A percentile compares a stretch with the other conserved stretches of the same genome.
These are phyloP conservation scores for Trichoplusia ni DNA, from an alignment of 1,140 invertebrate genomes.

Conservation along the genomic window DNA sequence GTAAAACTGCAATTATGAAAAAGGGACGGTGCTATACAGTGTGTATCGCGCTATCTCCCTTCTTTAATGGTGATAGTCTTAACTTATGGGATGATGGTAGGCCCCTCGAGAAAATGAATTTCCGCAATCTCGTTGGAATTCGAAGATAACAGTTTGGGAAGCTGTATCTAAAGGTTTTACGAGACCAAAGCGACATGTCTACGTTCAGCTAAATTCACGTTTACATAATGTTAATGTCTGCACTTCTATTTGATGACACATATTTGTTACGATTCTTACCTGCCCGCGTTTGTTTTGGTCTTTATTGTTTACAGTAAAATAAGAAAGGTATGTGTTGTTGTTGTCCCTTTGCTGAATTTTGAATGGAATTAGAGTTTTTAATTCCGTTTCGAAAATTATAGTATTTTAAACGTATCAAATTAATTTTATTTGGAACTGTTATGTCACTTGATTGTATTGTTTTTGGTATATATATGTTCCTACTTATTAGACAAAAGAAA, in stretches of 20 bases:
- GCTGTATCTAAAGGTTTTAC: slow-evolving; percentile 1
- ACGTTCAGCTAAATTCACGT: background rate
- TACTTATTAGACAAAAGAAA: too few species aligned
- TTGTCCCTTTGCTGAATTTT: too few species aligned
- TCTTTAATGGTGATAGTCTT: too few species aligned
- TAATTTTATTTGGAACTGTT: too few species aligned
- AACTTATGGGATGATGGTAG: background rate
- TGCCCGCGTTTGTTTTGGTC: background rate
- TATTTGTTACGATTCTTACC: background rate
- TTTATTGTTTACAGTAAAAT: background rate
- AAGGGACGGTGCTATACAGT: too few species aligned
- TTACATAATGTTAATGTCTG: slow-evolving; percentile 9
- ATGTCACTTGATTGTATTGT: too few species aligned
- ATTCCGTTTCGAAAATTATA: too few species aligned
- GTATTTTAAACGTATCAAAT: too few species aligned
- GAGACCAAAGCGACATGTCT: background rate
- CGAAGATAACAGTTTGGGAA: background rate
- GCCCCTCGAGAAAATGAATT: background rate
- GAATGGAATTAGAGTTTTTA: too few species aligned
- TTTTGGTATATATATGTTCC: too few species aligned
- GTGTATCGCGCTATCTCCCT: too few species aligned
- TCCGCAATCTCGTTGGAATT: background rate
- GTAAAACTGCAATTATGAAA: too few species aligned
- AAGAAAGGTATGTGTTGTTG: background rate
- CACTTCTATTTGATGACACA: background rate